These are phyloP conservation scores for Aurelia aurita DNA, from an alignment of 30 jellyfish, hydroid and myxozoan genomes.

Conservation along the genomic window DNA sequence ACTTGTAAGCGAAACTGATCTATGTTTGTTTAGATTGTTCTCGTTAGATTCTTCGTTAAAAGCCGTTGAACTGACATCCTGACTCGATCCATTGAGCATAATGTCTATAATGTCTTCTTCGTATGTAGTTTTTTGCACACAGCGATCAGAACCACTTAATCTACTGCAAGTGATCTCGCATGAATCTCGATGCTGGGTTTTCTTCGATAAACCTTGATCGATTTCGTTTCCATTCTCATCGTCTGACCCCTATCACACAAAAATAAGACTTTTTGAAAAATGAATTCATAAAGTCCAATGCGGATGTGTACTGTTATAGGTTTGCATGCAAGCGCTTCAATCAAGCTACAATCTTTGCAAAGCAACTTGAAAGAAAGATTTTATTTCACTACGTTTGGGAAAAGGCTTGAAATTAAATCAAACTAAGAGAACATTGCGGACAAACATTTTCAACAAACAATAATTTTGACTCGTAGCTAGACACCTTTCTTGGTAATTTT, in stretches of 20 bases:
- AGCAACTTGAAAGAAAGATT: too few species aligned
- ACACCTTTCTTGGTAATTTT: too few species aligned
- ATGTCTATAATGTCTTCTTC: conserved; percentile 57
- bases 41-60: conserved; percentile 54
- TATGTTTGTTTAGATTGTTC: conserved; percentile 43
- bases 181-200: conserved; percentile 8
- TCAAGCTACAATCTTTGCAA: too few species aligned
- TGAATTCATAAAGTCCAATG: too few species aligned
- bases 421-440: too few species aligned
- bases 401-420: too few species aligned
- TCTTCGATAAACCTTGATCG: neutral
- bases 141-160: conserved; percentile 46
- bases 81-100: conserved; percentile 58
- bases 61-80: conserved; percentile 31
- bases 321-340: too few species aligned
- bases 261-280: neutral
- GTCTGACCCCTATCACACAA: conserved; percentile 16
- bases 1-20: conserved; percentile 70
- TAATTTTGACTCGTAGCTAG: too few species aligned
- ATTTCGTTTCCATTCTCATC: conserved; percentile 16
- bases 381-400: too few species aligned
- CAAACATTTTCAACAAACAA: too few species aligned
- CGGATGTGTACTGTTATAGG: too few species aligned
- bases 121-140: conserved; percentile 11
- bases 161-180: conserved; percentile 51